These are phyloP conservation scores for Drosophila pegasa DNA, from an alignment of 2,888 invertebrate species.

Conservation along the genomic window DNA sequence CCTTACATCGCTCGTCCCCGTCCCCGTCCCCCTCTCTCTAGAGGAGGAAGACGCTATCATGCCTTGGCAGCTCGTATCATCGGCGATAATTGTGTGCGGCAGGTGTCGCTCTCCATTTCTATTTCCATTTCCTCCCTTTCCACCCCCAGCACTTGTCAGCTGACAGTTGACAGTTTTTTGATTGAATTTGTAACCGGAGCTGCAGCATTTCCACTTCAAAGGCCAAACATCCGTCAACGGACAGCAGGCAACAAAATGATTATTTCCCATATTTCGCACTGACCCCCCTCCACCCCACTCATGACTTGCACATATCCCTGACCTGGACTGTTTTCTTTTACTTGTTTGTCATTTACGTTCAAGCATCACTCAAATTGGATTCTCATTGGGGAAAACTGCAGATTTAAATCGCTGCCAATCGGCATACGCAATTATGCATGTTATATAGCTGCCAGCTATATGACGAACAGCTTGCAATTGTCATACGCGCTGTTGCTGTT, in stretches of 20 bases:
- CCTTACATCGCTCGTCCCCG: constrained; percentile 53
- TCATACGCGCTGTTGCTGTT: neutral
- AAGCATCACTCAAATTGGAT: neutral
- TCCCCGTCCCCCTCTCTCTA: neutral
- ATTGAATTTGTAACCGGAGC: constrained; percentile 82
- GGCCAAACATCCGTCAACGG: constrained; percentile 32
- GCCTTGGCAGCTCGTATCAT: constrained; percentile 24
- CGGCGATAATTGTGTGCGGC: constrained; percentile 26
- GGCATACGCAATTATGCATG: neutral
- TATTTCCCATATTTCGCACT: constrained; percentile 3
- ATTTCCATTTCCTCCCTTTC: constrained; percentile 6
- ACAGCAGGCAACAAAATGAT: constrained; percentile 1
- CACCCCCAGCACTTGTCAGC: constrained; percentile 22
- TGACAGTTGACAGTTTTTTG: constrained; percentile 73
- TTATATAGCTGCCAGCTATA: neutral
- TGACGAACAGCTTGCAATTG: too few species aligned
- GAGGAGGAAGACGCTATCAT: constrained; percentile 26
- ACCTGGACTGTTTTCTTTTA: neutral
- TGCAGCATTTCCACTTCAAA: constrained; percentile 77
- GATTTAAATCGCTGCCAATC: neutral
- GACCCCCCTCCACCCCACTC: neutral
- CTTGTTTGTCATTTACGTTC: neutral
- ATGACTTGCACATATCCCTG: neutral
- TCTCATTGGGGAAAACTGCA: neutral
- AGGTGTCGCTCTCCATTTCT: constrained; percentile 37